Base-by-base conservation (phyloP, 2,797 vertebrate genomes). In the Danionella dracula region DNA sequence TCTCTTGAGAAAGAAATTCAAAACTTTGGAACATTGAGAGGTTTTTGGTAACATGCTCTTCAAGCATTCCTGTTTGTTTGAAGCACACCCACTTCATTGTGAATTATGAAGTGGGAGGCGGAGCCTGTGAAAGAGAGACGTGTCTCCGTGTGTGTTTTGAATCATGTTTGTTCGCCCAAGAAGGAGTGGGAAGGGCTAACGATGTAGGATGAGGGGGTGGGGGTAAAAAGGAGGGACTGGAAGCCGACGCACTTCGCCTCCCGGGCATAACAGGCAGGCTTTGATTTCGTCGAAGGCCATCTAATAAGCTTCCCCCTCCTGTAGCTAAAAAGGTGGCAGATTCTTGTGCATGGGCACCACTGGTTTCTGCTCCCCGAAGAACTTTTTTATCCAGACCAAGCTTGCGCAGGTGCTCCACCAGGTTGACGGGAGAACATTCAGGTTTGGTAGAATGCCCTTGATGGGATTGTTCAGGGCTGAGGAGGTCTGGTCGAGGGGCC, bases 261-360 rank as follows among this genome's bases (percentile, higher is more conserved):
- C 91, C 90, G 40, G 94, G 90, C 82, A 98, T 87, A 42, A 89
- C 90, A 0, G 96, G 96, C 61, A 99, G 93, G 78, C 95, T 97
- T 78, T 93, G 96, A 82, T 99, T 99, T 72, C 93, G 89, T 70
- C 96, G 90, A 69, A 99, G 79, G 16, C 94, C 93, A 11, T 91
- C 89, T 83, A 99, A 68, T 48, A 98, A 84, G 66, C 89, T 95
- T 20, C 91, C 90, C 8, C 91, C 89, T 12, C 92, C 79, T 2
- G 94, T 81, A 6, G 89, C 91, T 75, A 97, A 84, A 76, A 96
- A 92, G 8, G 88, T 88, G 70, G 92, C 72, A 0, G 93, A 89
- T 41, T 92, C 90, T 75, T 86, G 90, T 9, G 80, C 87, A 2
- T 31, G 81, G 61, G 85, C 68, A 12, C 65, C 38, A 31, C 70